Conservation (phyloP, 2,797 vertebrate species). For the Acanthiza pusilla region DNA sequence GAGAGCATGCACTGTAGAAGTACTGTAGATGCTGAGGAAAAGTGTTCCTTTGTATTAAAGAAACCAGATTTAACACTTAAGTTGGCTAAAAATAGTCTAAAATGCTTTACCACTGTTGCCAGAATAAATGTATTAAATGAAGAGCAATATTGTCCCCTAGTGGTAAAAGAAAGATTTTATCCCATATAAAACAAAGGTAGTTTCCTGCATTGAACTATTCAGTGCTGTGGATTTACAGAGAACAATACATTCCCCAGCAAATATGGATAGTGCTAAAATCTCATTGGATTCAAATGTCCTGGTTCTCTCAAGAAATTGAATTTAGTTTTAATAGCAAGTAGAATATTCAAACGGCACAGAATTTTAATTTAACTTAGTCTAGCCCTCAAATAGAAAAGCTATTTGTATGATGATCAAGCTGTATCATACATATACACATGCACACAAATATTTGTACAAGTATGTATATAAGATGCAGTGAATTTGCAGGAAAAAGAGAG, state of each 20-base stretch:
- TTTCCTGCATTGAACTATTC: background rate
- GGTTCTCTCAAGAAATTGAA: background rate
- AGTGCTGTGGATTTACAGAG: background rate
- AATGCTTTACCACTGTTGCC: background rate
- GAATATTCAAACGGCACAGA: background rate
- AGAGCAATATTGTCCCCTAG: slow-evolving; percentile 73
- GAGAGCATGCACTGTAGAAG: background rate
- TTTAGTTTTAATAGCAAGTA: background rate
- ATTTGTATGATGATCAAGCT: background rate
- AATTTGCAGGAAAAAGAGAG: background rate
- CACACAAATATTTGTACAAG: fast-evolving
- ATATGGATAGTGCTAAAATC: background rate
- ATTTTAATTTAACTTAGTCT: background rate
- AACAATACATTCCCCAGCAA: background rate
- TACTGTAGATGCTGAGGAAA: slow-evolving; percentile 20
- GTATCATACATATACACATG: background rate
- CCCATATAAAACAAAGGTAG: background rate
- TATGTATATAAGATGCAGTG: background rate
- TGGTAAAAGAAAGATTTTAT: slow-evolving; percentile 4
- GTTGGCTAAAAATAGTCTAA: slow-evolving; percentile 66
- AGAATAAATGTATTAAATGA: background rate
- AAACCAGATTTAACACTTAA: slow-evolving; percentile 63
- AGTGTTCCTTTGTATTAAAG: slow-evolving; percentile 63
- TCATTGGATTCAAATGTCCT: background rate
- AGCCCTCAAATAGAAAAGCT: background rate